Conservation (phyloP, 2,113 vertebrate species). For the Microcebus ravelobensis region DNA sequence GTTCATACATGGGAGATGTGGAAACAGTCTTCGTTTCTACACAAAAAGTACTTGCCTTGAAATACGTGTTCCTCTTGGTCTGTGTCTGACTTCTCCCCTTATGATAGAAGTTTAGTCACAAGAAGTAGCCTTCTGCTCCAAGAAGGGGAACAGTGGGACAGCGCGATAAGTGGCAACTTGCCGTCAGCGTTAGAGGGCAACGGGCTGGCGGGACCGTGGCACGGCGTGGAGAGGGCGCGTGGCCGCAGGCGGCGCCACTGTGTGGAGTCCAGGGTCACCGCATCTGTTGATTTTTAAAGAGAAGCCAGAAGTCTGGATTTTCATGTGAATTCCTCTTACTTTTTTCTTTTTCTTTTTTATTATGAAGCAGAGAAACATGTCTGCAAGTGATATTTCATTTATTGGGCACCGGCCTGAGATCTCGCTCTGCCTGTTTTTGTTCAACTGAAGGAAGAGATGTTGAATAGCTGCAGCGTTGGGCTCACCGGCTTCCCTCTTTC, state of each 20-base stretch:
- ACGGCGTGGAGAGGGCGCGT: too few relatives aligned
- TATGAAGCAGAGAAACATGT: background rate
- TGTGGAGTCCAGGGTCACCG: background rate
- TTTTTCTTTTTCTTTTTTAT: too few relatives aligned
- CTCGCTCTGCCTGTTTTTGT: background rate
- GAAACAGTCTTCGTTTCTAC: background rate
- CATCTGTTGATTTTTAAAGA: background rate
- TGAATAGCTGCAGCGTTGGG: background rate
- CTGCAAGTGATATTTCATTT: background rate
- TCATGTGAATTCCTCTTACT: background rate
- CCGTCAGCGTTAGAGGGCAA: background rate
- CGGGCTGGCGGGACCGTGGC: background rate
- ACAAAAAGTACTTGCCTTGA: background rate
- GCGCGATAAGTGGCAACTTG: background rate
- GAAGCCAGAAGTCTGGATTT: background rate
- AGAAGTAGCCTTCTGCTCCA: background rate
- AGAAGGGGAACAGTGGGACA: background rate
- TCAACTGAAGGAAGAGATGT: background rate
- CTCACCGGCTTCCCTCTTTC: background rate
- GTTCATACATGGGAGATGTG: background rate
- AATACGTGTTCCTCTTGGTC: background rate
- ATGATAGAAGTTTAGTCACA: background rate
- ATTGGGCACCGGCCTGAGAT: background rate
- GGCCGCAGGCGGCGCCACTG: accelerated
- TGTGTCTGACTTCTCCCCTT: background rate